These are phyloP conservation scores for Luscinia megarhynchos DNA, from an alignment of 2,797 vertebrate species.

Conservation along the genomic window DNA sequence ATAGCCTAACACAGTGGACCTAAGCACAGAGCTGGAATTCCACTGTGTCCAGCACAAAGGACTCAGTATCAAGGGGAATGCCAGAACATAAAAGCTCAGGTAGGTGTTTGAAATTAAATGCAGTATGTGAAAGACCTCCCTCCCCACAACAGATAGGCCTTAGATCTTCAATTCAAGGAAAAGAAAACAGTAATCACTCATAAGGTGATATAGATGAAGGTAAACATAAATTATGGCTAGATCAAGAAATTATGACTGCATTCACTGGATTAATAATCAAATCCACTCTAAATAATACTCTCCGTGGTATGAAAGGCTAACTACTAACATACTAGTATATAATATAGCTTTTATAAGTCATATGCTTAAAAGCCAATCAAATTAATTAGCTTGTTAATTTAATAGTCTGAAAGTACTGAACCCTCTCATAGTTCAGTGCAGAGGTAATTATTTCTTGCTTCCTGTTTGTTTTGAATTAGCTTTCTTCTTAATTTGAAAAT, in stretches of 20 bases:
- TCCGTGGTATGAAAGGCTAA: not conserved
- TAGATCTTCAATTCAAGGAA: not conserved
- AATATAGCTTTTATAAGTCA: not conserved
- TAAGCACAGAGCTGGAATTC: not conserved
- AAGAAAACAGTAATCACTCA: not conserved
- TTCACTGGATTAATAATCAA: not conserved
- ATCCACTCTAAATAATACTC: not conserved
- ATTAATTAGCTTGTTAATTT: constrained; percentile 24
- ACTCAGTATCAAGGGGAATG: not conserved
- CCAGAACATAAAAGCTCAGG: not conserved
- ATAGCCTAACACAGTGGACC: not conserved
- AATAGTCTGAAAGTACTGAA: not conserved
- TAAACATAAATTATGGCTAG: not conserved
- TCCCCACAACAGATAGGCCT: not conserved
- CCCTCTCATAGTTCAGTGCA: not conserved
- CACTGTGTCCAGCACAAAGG: not conserved
- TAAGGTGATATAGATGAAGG: not conserved
- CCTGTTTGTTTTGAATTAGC: constrained; percentile 41
- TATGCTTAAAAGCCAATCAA: not conserved
- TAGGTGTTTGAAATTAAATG: not conserved
- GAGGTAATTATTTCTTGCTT: not conserved
- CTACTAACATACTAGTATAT: not conserved
- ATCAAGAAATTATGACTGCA: not conserved
- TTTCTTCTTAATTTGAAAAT: not conserved
- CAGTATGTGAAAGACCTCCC: not conserved